These are phyloP conservation scores for Hydropsyche tenuis DNA, from an alignment of 1,140 invertebrate species.

Conservation along the genomic window DNA sequence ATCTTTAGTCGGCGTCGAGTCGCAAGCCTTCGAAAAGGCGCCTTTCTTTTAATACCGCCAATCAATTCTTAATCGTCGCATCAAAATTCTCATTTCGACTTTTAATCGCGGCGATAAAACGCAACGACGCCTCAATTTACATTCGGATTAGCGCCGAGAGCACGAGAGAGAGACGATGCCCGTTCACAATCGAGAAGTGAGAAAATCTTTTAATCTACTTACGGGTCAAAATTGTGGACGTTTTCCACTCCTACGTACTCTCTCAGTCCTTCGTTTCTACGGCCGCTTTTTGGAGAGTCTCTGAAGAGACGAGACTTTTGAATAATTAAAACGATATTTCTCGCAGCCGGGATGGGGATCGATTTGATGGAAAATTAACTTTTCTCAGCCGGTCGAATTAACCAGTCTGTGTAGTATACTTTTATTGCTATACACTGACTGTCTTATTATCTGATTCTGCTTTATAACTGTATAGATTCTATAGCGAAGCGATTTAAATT, in stretches of 20 bases:
- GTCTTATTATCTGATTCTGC: no score
- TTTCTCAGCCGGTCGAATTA: conserved; percentile 1
- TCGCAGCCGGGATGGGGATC: conserved; percentile 7
- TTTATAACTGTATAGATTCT: no score
- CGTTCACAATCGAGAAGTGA: conserved; percentile 6
- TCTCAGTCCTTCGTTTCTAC: no score
- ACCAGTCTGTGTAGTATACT: no score
- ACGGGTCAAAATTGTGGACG: conserved; percentile 24
- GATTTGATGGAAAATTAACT: conserved; percentile 23
- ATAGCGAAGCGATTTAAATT: no score
- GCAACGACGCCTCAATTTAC: conserved; percentile 15
- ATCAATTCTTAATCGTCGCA: no score
- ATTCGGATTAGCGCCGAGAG: conserved; percentile 10
- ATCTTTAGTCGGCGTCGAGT: no score
- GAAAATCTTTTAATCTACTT: conserved; percentile 28
- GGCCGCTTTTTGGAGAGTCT: no score
- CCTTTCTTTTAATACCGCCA: no score
- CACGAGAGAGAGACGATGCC: not conserved
- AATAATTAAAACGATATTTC: conserved; percentile 29
- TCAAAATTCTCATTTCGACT: no score
- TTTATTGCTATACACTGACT: no score
- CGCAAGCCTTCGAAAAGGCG: no score
- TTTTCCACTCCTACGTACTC: not conserved
- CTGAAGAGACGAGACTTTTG: conserved; percentile 1
- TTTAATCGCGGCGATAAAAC: conserved; percentile 15